These are phyloP conservation scores for Polia nebulosa DNA, from an alignment of 2,888 invertebrate species.

Conservation along the genomic window DNA sequence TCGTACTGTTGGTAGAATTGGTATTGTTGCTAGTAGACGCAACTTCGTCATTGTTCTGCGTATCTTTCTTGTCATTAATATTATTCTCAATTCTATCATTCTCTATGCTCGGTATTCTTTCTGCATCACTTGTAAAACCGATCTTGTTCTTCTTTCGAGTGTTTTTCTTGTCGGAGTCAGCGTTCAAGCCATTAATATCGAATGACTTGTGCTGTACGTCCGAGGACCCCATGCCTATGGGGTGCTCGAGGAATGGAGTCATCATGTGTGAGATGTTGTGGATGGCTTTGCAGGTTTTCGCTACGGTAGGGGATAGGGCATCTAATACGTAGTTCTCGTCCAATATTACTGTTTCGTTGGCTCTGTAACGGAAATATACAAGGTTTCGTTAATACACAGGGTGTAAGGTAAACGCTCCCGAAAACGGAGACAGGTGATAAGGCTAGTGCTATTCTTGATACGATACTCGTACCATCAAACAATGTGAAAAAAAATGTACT, in stretches of 20 bases:
- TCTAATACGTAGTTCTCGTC: slow-evolving; percentile 67
- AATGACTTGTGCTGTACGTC: slow-evolving; percentile 40
- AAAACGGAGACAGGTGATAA: no score
- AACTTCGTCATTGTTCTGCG: slow-evolving; percentile 22
- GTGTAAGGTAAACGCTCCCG: no score
- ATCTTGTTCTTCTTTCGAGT: slow-evolving; percentile 58
- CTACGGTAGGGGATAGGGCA: slow-evolving; percentile 58
- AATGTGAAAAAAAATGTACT: no score
- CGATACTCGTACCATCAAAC: no score
- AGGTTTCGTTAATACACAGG: background rate
- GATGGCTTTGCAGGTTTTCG: slow-evolving; percentile 78
- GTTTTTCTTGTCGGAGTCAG: slow-evolving; percentile 64
- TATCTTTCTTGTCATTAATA: slow-evolving; percentile 48
- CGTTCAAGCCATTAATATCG: slow-evolving; percentile 59
- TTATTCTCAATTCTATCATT: background rate
- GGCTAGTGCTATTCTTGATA: no score
- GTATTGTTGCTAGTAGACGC: slow-evolving; percentile 7
- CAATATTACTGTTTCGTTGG: slow-evolving; percentile 65
- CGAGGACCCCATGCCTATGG: slow-evolving; percentile 30
- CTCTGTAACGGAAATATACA: slow-evolving; percentile 68
- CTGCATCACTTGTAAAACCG: slow-evolving; percentile 24
- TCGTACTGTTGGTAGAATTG: no score
- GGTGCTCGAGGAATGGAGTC: slow-evolving; percentile 64
- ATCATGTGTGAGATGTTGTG: slow-evolving; percentile 74
- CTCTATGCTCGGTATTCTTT: slow-evolving; percentile 25